Evolutionary conservation across 2,113 vertebrate genomes (phyloP).

Genomic region (Onychostruthus taczanowskii): DNA sequence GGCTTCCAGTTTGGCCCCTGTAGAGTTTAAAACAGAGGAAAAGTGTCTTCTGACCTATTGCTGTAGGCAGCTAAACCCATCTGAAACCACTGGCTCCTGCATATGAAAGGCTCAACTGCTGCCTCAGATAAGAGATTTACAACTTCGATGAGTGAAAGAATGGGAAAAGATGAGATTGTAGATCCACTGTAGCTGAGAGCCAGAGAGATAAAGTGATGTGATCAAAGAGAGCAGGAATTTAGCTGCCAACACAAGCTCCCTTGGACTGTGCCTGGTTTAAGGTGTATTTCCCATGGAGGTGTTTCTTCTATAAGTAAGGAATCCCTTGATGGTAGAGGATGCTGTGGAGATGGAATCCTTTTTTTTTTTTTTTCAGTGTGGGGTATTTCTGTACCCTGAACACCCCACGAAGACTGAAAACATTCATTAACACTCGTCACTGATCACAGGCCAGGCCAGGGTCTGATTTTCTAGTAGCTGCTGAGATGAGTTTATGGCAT

Average conservation of each 20-base stretch:
- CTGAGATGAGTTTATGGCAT: not conserved
- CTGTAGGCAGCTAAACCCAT: not conserved
- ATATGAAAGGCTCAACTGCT: slow-evolving; percentile 1
- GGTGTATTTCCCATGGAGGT: not conserved
- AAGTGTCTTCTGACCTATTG: not conserved
- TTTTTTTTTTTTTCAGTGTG: not conserved
- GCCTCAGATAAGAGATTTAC: slow-evolving; percentile 36
- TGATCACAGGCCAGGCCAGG: not conserved
- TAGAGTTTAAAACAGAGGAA: not conserved
- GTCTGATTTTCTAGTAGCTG: not conserved
- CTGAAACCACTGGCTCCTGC: not conserved
- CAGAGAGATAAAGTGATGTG: not conserved
- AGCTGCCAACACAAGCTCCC: not conserved
- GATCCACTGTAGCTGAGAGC: not conserved
- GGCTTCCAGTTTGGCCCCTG: not conserved
- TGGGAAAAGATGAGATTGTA: slow-evolving; percentile 4
- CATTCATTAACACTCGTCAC: not conserved
- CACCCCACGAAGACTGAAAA: not conserved
- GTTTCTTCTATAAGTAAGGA: not conserved
- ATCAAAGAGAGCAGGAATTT: slow-evolving; percentile 36
- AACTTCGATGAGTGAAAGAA: not conserved
- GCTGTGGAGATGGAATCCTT: not conserved
- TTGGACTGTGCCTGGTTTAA: not conserved
- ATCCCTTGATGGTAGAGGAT: not conserved
- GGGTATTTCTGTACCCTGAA: not conserved